Conservation (phyloP, 2,888 invertebrate genomes). For the Eupithecia tripunctaria region DNA sequence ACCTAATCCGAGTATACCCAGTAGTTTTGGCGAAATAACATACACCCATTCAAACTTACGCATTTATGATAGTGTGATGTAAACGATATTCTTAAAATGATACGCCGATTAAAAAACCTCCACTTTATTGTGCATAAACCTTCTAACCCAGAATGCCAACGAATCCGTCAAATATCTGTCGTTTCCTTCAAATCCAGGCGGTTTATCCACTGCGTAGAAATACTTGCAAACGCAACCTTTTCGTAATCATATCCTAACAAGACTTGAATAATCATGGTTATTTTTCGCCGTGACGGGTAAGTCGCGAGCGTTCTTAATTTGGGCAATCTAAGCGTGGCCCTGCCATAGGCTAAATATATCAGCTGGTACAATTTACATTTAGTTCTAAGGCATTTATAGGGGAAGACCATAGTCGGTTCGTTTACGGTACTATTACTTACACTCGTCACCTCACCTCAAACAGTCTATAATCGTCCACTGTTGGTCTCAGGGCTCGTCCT, state of each 20-base stretch:
- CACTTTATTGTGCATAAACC: neutral
- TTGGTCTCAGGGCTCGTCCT: no score
- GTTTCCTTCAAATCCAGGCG: neutral
- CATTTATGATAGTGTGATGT: neutral
- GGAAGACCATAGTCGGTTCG: neutral
- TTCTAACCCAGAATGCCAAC: neutral
- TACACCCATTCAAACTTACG: neutral
- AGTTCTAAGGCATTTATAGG: neutral
- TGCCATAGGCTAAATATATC: conserved; percentile 59
- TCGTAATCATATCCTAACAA: conserved; percentile 47
- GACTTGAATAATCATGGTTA: conserved; percentile 73
- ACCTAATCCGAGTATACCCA: neutral
- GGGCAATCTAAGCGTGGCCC: conserved; percentile 74
- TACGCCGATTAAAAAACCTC: neutral
- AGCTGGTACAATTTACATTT: conserved; percentile 44
- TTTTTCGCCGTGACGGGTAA: conserved; percentile 66
- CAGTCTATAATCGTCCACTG: no score
- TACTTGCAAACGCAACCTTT: conserved; percentile 17
- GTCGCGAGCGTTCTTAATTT: conserved; percentile 70
- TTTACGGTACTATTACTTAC: neutral
- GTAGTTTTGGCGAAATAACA: neutral
- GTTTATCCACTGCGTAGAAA: conserved; percentile 1
- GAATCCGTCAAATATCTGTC: neutral
- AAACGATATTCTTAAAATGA: neutral
- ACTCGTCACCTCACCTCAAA: no score